Conservation (phyloP, 2,797 vertebrate genomes). For the Aldrovandia affinis region DNA sequence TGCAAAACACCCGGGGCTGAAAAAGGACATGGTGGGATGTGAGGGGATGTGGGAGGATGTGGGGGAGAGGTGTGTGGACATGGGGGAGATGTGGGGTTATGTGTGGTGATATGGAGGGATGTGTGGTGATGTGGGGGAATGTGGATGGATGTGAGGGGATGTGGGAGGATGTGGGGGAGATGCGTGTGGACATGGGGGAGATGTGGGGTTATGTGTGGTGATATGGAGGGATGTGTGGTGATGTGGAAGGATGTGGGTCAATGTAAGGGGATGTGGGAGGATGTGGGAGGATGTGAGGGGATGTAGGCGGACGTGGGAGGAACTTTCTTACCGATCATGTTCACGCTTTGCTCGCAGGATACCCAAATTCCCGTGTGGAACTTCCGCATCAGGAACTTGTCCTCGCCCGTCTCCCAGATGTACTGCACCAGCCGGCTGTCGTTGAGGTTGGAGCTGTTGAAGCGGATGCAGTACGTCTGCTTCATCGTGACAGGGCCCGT, state of each 20-base stretch:
- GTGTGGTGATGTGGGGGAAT: background rate
- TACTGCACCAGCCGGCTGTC: slow-evolving; percentile 79
- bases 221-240: background rate
- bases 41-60: background rate
- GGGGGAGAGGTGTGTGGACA: background rate
- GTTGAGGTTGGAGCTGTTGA: slow-evolving; percentile 75
- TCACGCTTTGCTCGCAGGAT: slow-evolving; percentile 81
- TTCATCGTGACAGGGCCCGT: slow-evolving; percentile 64
- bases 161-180: background rate
- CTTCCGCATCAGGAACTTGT: slow-evolving; percentile 80
- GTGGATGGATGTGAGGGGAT: background rate
- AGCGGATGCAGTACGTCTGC: slow-evolving; percentile 79
- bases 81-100: background rate
- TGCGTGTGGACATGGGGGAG: background rate
- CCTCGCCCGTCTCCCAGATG: slow-evolving; percentile 85
- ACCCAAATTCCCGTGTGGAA: slow-evolving; percentile 88
- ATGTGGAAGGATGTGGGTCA: background rate
- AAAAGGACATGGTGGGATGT: background rate
- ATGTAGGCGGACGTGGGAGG: too few species aligned
- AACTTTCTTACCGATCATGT: slow-evolving; percentile 76
- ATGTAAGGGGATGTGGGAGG: background rate
- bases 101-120: background rate
- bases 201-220: background rate
- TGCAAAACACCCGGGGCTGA: background rate
- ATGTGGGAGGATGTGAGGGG: background rate